Percentiles rank a stretch among this genome's conserved stretches.
Evolutionary conservation across 2,797 vertebrate genomes (phyloP).

Genomic region (Molossus molossus): DNA sequence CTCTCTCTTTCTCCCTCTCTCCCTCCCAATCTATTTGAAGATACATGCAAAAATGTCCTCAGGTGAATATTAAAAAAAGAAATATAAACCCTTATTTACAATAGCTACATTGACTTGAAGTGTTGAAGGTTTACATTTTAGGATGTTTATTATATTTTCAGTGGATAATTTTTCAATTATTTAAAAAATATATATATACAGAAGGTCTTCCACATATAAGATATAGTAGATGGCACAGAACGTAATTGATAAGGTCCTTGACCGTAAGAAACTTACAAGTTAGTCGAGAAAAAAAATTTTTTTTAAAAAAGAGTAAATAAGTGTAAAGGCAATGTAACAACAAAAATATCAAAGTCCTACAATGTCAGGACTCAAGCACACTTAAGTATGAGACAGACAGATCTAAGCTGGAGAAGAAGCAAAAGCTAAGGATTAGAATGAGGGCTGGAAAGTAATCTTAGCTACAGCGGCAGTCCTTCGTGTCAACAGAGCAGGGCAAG

Average conservation of each 20-base stretch:
- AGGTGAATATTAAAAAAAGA: not conserved
- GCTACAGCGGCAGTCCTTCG: not conserved
- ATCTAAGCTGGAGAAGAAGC: not conserved
- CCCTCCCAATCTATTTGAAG: too few relatives aligned
- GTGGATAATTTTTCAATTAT: not conserved
- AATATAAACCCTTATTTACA: slow-evolving; percentile 22
- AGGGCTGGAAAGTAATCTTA: not conserved
- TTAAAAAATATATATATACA: not conserved
- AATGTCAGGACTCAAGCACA: not conserved
- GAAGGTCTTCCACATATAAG: not conserved
- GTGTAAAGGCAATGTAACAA: not conserved
- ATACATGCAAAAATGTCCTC: too few relatives aligned
- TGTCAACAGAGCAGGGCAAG: not conserved
- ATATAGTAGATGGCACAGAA: not conserved
- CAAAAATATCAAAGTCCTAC: not conserved
- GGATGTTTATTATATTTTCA: not conserved
- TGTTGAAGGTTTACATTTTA: not conserved
- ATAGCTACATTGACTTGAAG: not conserved
- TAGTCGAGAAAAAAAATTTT: not conserved
- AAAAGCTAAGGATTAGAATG: not conserved
- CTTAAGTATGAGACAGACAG: not conserved
- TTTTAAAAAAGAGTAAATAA: not conserved
- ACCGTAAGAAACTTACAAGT: not conserved
- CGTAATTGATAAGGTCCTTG: not conserved
- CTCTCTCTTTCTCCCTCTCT: too few relatives aligned